Conservation (phyloP, 2,797 vertebrate species). For the Cynodonichthys magdalenae region DNA sequence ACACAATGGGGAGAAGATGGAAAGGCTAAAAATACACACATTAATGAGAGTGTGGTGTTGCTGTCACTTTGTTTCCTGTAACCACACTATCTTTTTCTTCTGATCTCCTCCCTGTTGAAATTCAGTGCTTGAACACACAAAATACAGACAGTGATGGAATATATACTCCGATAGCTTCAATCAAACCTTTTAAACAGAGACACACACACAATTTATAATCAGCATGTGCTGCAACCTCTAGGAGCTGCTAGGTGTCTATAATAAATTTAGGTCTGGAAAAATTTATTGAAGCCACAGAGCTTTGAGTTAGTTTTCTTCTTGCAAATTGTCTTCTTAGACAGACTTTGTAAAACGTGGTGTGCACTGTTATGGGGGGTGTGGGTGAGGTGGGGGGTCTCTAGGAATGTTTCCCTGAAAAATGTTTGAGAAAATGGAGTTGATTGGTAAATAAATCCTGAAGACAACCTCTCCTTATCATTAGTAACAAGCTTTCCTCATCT, state of each 20-base stretch:
- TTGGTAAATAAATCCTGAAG: no score
- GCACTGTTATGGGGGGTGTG: no score
- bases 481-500: no score
- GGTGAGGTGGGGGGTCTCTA: no score
- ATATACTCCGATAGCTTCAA: slow-evolving; percentile 15
- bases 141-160: slow-evolving; percentile 11
- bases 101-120: slow-evolving; percentile 42
- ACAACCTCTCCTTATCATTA: no score
- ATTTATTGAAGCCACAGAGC: background rate
- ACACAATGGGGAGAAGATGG: slow-evolving; percentile 62
- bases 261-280: background rate
- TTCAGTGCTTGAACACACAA: slow-evolving; percentile 17
- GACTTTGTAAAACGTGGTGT: no score
- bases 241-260: background rate
- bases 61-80: slow-evolving; percentile 61
- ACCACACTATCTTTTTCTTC: slow-evolving; percentile 45
- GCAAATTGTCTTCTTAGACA: background rate
- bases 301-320: background rate
- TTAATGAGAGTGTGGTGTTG: slow-evolving; percentile 70
- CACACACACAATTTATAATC: background rate
- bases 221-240: background rate
- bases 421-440: no score
- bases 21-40: slow-evolving; percentile 75
- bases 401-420: no score
- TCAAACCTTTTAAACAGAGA: background rate